Evolutionary conservation across 2,797 vertebrate genomes (phyloP).

Genomic region (Moxostoma hubbsi): DNA sequence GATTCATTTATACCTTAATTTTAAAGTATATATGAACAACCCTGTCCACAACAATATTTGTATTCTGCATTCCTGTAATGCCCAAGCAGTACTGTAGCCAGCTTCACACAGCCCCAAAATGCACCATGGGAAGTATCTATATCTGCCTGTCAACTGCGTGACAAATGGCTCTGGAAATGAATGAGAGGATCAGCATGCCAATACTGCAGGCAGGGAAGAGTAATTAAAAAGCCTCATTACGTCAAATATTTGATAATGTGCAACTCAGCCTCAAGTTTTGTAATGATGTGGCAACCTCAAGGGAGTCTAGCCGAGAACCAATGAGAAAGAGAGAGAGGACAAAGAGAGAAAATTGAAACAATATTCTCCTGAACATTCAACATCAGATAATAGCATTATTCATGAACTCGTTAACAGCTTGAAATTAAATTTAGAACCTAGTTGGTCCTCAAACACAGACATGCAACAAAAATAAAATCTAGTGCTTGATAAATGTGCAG

Average conservation of each 20-base stretch:
- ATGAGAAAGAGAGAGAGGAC: slow-evolving; percentile 20
- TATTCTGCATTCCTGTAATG: neutral
- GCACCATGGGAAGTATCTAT: slow-evolving; percentile 53
- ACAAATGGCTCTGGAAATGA: slow-evolving; percentile 76
- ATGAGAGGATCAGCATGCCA: slow-evolving; percentile 70
- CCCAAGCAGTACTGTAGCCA: slow-evolving; percentile 10
- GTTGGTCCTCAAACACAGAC: slow-evolving; percentile 13
- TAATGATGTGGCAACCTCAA: slow-evolving; percentile 65
- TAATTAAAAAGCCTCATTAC: slow-evolving; percentile 80
- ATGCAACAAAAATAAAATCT: neutral
- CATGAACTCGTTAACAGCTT: slow-evolving; percentile 28
- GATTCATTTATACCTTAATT: neutral
- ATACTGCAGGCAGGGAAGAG: slow-evolving; percentile 71
- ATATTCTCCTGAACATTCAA: slow-evolving; percentile 18
- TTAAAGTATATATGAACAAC: slow-evolving; percentile 4
- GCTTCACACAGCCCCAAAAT: slow-evolving; percentile 20
- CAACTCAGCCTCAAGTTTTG: slow-evolving; percentile 59
- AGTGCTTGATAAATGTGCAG: neutral
- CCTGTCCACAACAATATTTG: neutral
- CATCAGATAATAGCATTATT: slow-evolving; percentile 33
- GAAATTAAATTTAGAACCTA: slow-evolving; percentile 1
- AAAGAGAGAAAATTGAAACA: slow-evolving; percentile 36
- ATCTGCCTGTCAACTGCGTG: slow-evolving; percentile 69
- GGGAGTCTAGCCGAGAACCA: slow-evolving; percentile 36
- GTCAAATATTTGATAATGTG: slow-evolving; percentile 78